Evolutionary conservation across 1,140 invertebrate genomes (phyloP).

Genomic region (Periplaneta americana): DNA sequence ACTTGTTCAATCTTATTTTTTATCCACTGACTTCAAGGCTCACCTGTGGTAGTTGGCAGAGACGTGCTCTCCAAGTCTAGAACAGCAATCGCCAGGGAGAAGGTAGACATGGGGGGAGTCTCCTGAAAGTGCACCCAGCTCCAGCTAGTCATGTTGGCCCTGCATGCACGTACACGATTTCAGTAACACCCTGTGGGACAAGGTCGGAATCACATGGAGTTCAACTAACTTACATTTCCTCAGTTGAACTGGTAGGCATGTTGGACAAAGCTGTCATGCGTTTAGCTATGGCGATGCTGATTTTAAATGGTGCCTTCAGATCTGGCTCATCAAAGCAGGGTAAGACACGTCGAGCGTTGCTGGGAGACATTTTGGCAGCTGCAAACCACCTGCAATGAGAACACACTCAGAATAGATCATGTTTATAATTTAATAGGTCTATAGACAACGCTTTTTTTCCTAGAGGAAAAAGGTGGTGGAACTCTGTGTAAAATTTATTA

Average conservation of each 20-base stretch:
- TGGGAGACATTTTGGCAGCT: constrained; percentile 73
- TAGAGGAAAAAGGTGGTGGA: too few species aligned
- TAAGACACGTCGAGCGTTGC: constrained; percentile 77
- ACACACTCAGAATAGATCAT: too few species aligned
- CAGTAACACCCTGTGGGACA: too few species aligned
- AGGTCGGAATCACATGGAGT: too few species aligned
- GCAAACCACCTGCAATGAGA: constrained; percentile 49
- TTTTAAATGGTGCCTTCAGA: constrained; percentile 66
- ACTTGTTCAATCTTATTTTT: too few species aligned
- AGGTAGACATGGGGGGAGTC: constrained; percentile 78
- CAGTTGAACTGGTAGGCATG: constrained; percentile 47
- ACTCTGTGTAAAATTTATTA: too few species aligned
- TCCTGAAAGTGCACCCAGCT: constrained; percentile 62
- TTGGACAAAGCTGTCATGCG: constrained; percentile 57
- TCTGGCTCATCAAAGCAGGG: constrained; percentile 91
- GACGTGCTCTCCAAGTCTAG: constrained; percentile 52
- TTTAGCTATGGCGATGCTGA: constrained; percentile 55
- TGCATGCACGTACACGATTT: neutral
- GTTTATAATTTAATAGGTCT: too few species aligned
- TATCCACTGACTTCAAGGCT: too few species aligned
- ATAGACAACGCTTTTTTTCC: too few species aligned
- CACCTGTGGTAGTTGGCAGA: neutral
- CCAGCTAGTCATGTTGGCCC: constrained; percentile 33
- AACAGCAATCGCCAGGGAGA: constrained; percentile 75
- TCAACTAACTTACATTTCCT: constrained; percentile 44